These are phyloP conservation scores for Sternarchorhynchus goeldii DNA, from an alignment of 2,797 vertebrate genomes.

Conservation along the genomic window DNA sequence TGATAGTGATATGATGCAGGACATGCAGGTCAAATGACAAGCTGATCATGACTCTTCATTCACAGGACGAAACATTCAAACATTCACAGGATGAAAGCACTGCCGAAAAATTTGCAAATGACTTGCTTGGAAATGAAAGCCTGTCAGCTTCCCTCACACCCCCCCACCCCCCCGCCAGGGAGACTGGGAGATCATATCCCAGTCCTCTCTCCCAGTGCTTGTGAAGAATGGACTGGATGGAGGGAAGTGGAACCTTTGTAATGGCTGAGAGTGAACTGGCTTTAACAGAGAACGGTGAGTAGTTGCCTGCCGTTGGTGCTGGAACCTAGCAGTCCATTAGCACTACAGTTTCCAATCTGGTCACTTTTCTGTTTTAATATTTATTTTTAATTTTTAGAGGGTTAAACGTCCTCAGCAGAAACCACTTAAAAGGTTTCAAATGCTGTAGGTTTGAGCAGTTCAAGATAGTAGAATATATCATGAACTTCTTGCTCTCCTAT, in stretches of 20 bases:
- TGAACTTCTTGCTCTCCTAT: not conserved
- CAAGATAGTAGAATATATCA: too few species aligned
- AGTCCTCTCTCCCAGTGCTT: too few species aligned
- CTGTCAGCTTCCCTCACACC: not conserved
- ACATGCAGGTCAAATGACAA: not conserved
- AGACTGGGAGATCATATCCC: too few species aligned
- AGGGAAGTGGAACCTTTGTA: not conserved
- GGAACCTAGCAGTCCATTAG: not conserved
- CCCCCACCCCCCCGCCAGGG: not conserved
- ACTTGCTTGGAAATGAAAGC: constrained; percentile 10
- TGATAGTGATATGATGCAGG: constrained; percentile 27
- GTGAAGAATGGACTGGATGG: too few species aligned
- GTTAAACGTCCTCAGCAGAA: not conserved
- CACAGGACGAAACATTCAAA: constrained; percentile 6
- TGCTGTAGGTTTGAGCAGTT: too few species aligned
- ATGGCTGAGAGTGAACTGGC: not conserved
- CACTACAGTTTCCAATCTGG: not conserved
- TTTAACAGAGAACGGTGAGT: not conserved
- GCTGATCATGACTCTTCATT: constrained; percentile 3
- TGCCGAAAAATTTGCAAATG: constrained; percentile 22
- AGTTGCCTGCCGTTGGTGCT: not conserved
- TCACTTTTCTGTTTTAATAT: constrained; percentile 1
- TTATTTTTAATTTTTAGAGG: not conserved
- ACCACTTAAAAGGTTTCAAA: too few species aligned
- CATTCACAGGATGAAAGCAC: not conserved